Conservation (phyloP, 2,113 vertebrate genomes). For the Hyperoodon ampullatus region DNA sequence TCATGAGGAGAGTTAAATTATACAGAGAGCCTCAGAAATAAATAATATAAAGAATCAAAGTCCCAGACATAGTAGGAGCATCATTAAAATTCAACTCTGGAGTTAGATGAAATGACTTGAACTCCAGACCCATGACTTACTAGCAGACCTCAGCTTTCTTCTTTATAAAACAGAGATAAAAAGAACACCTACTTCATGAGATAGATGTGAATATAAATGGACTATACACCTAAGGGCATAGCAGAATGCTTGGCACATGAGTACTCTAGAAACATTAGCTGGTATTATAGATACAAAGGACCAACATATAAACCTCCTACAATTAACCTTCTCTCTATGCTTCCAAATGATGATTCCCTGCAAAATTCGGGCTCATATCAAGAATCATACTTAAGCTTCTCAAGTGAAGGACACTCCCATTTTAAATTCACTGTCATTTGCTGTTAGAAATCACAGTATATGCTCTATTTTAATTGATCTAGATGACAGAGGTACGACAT, state of each 20-base stretch:
- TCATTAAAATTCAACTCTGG: not conserved
- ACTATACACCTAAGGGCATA: not conserved
- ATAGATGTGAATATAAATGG: not conserved
- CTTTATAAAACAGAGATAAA: not conserved
- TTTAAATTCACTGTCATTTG: not conserved
- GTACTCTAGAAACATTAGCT: not conserved
- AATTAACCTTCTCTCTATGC: not conserved
- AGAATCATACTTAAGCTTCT: not conserved
- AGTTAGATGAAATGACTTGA: not conserved
- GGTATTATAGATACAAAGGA: not conserved
- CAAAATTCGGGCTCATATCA: not conserved
- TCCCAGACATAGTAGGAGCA: not conserved
- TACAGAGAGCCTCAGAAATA: not conserved
- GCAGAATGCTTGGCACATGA: not conserved
- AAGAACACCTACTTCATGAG: not conserved
- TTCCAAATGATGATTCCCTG: not conserved
- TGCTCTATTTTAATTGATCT: slow-evolving; percentile 18
- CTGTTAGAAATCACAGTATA: not conserved
- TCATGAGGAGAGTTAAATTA: not conserved
- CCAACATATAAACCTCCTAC: not conserved
- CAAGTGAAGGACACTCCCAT: not conserved
- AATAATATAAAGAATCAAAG: not conserved
- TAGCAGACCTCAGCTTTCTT: not conserved
- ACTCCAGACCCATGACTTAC: not conserved
- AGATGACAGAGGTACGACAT: not conserved